Base-by-base conservation (phyloP, 2,888 invertebrate species). In the Lasius platythorax region DNA sequence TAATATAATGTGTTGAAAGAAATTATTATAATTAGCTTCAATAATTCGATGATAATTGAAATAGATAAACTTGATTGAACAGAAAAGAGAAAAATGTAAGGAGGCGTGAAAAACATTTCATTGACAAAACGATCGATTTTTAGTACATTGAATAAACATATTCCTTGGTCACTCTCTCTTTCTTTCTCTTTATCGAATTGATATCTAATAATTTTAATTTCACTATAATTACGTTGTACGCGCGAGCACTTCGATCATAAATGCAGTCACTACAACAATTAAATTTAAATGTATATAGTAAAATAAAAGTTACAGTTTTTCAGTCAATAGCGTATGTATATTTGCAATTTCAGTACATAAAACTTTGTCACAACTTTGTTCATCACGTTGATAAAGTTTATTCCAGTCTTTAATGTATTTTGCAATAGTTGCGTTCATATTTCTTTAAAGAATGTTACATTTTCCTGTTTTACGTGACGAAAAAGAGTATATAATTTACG, bases 361-460 rank as follows among this genome's bases (percentile, higher is more conserved):
- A 46, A 9, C 18, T 43, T n/a, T 5, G 33, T 58, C 33, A 12
- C 53, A 40, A 18, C 9, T 68, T 76, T 50, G 1, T 79, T 79
- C 15, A 3, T 66, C 23, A 23, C 1, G 2, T 9, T 43, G 72
- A 33, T 61, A 23, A 73, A 79, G 18, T 18, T 73, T 61, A 70
- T 61, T 12, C 33, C 70, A 6, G 2, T 70, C 23, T 76, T 58
- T 33, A 43, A 72, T 43, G 28, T 56, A 68, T 78, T 70, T 37
- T 43, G 53, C 84, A 87, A 90, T 79, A 82, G 84, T 61, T 74
- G 79, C 86, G 88, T 83, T 83, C 87, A 61, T 53, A 28, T 73
- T 84, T 88, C 33, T 88, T 83, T 85, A 70, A 46, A 64, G 23
- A 61, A 83, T 40, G 74, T 83, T 87, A 82, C 6, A n/a, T 37